A percentile compares a stretch with the other conserved stretches of the same genome.
Evolutionary conservation across 53 echinoderm and acorn worm species (phyloP).

Genomic region (Holothuria scabra): DNA sequence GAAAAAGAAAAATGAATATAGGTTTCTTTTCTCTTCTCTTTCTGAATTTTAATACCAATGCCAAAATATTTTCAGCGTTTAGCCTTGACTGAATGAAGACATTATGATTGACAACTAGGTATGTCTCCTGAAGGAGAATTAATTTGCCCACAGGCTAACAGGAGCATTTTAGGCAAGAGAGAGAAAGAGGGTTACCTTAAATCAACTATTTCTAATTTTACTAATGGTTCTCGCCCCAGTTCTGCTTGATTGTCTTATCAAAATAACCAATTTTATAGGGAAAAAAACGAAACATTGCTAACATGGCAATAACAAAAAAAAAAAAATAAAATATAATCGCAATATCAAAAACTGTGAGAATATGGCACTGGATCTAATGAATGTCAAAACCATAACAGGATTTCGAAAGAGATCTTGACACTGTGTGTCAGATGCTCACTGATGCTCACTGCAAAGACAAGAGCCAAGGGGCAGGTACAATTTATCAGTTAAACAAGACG

Average conservation of each 20-base stretch:
- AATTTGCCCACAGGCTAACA: conserved; percentile 33
- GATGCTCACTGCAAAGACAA: too few species aligned
- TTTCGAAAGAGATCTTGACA: not conserved
- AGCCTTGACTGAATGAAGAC: too few species aligned
- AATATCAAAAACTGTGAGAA: not conserved
- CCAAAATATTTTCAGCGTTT: too few species aligned
- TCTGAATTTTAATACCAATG: too few species aligned
- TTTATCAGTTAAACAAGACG: too few species aligned
- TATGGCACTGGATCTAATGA: not conserved
- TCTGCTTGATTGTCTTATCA: conserved; percentile 36
- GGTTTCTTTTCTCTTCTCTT: too few species aligned
- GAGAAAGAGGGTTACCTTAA: conserved; percentile 25
- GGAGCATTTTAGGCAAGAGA: not conserved
- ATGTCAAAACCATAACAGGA: conserved; percentile 18
- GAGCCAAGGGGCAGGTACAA: too few species aligned
- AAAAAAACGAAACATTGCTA: not conserved
- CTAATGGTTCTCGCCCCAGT: conserved; percentile 47
- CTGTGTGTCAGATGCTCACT: not conserved
- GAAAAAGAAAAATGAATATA: too few species aligned
- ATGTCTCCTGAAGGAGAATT: conserved; percentile 25
- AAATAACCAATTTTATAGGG: conserved; percentile 23
- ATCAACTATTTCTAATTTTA: conserved; percentile 38
- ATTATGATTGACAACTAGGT: conserved; percentile 17
- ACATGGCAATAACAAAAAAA: not conserved
- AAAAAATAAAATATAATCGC: not conserved